Evolutionary conservation across 2,888 invertebrate species (phyloP), one percentile per base, ranked within the genome.

Genomic region (Lomographa bimaculata): DNA sequence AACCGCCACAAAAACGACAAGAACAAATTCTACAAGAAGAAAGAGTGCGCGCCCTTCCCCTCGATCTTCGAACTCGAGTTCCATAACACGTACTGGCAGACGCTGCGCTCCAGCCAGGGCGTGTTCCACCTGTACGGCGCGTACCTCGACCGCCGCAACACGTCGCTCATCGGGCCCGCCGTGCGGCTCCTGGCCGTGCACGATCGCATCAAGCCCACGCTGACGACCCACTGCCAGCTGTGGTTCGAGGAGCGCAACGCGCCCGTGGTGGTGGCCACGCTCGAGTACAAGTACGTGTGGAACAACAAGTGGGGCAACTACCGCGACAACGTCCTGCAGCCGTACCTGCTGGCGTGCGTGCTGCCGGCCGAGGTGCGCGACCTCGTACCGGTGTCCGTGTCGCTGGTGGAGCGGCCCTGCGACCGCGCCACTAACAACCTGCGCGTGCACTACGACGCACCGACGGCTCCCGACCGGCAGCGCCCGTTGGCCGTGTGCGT

Each of bases 211-310:
- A 95, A 95, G 71, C 97, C 97, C 0, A 92, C 92, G 36, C 92
- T 95, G 10, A 92, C 92, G 58, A 96, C 95, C 3, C 95, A 93
- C 79, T 97, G 96, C 77, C 97, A 96, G 77, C 92, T 97, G 57
- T 97, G 96, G 97, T 97, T 95, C 83, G 95, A 96, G 59, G 94
- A 94, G 17, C 93, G 94, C 58, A 93, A 93, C 54, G 95, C 95
- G 60, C 96, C 97, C 0, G 94, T 94, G 12, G 91, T 96, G 11
- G 93, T 95, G 7, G 94, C 95, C 70, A 94, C 93, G 8, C 93
- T 96, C 57, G 97, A 97, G 79, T 97, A 97, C 86, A 97, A 97
- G 75, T 97, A 97, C 77, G 95, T 97, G 58, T 97, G 97, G 97
- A 95, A 96, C 77, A 93, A 94, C 61, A 96, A 96, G 79, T 97